A percentile compares a stretch with the other conserved stretches of the same genome.
phyloP scores from a whole-genome alignment of 1,140 invertebrate genomes.

The Heliothis virescens region DNA sequence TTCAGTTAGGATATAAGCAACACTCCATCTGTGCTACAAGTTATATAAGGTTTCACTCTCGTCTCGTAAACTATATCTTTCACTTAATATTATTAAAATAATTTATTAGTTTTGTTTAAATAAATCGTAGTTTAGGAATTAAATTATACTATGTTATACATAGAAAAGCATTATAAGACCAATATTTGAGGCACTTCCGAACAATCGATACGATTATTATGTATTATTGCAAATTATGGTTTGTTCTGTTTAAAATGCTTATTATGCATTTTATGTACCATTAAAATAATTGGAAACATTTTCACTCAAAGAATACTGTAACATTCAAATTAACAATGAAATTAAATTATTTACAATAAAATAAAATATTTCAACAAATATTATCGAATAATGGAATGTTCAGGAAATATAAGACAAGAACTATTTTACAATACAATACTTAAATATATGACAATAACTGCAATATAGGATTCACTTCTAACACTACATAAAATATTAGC shows the following conservation, averaged over 20 bases:
- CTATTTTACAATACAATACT: conserved; percentile 61
- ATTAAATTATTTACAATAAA: conserved; percentile 54
- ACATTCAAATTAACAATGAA: conserved; percentile 50
- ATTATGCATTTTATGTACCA: conserved; percentile 55
- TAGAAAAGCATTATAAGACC: conserved; percentile 42
- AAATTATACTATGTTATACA: conserved; percentile 54
- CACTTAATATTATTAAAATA: conserved; percentile 49
- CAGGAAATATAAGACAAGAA: conserved; percentile 60
- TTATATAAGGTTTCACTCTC: conserved; percentile 20
- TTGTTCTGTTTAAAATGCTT: conserved; percentile 42
- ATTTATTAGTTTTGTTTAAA: conserved; percentile 55
- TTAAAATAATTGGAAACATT: conserved; percentile 38
- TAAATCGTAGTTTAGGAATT: conserved; percentile 51
- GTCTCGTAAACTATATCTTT: conserved; percentile 19
- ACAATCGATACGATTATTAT: conserved; percentile 39
- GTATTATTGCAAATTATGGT: conserved; percentile 31
- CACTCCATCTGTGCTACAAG: conserved; percentile 3
- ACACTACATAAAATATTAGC: conserved; percentile 66
- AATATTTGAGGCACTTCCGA: conserved; percentile 57
- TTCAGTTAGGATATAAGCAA: conserved; percentile 40
- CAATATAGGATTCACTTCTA: conserved; percentile 63
- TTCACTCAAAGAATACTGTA: conserved; percentile 49
- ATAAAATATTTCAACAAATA: conserved; percentile 51
- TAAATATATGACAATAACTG: conserved; percentile 60
- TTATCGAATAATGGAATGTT: conserved; percentile 68